Base-by-base conservation (phyloP, 2,113 vertebrate species). In the Dryoscopus gambensis region DNA sequence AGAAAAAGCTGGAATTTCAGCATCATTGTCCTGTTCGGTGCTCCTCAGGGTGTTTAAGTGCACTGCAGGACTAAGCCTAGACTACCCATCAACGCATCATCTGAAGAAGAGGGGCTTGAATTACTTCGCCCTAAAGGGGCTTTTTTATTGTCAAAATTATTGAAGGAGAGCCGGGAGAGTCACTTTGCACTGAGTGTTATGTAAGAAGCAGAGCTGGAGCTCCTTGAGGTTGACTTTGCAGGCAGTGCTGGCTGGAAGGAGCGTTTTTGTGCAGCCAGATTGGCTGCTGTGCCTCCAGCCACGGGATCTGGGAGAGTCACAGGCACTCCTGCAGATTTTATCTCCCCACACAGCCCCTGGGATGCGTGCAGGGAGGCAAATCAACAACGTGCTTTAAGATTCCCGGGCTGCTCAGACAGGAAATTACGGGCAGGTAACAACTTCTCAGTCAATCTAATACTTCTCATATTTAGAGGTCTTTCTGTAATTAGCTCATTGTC, bases 141-240 rank as follows among this genome's bases (percentile, higher is more conserved):
- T 87, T 87, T 87, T 84, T 59, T 42, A 37, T 84, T 53, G 5
- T 73, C 25, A 52, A 50, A 93, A 50, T 50, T n/a, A 13, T 15
- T 13, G 3, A 27, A 79, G n/a, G 16, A 82, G 77, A 24, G 39
- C 60, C 11, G 14, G 64, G 59, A 89, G 81, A 65, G 71, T 37
- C 63, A 23, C 74, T 94, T 85, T 82, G 69, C 67, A 28, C 5
- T 33, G 22, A 55, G 57, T 3, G 23, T 92, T 96, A 53, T 11
- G 53, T 92, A 92, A 90, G 75, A 35, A 83, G 7, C 28, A 10
- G 84, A 64, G 57, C 13, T 60, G 80, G 15, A 88, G 94, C 85
- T 94, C 92, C 92, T 88, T 28, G 90, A 95, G 94, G 92, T 73
- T 83, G 90, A 69, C 71, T 93, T 95, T 93, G 71, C 90, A 90